Evolutionary conservation across 2,888 invertebrate genomes (phyloP).

Genomic region (Andrena marginata): DNA sequence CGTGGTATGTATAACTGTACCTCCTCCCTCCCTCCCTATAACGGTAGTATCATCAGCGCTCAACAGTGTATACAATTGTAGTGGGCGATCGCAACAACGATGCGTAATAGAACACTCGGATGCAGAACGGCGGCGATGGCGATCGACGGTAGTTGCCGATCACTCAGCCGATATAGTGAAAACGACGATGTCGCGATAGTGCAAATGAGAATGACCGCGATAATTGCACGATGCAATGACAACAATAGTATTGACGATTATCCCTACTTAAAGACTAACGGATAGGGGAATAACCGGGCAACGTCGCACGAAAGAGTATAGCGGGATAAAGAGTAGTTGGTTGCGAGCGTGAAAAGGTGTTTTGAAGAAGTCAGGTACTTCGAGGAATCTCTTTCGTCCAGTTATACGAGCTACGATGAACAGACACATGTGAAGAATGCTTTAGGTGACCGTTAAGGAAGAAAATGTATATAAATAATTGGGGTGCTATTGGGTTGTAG

Average conservation of each 20-base stretch:
- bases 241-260: conserved; percentile 60
- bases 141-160: conserved; percentile 12
- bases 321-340: background rate
- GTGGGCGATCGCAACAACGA: conserved; percentile 31
- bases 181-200: conserved; percentile 6
- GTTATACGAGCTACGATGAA: no score
- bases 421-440: no score
- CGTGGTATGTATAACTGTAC: conserved; percentile 30
- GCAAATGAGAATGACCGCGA: conserved; percentile 31
- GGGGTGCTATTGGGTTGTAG: no score
- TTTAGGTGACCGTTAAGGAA: no score
- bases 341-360: background rate
- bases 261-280: conserved; percentile 48
- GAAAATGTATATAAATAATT: no score
- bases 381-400: no score
- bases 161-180: conserved; percentile 20
- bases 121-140: conserved; percentile 9
- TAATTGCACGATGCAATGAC: conserved; percentile 32
- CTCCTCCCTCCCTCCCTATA: conserved; percentile 32
- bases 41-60: conserved; percentile 31
- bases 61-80: conserved; percentile 42
- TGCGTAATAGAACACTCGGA: conserved; percentile 26
- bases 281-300: conserved; percentile 37
- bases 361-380: no score
- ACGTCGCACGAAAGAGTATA: conserved; percentile 11